A percentile compares a stretch with the other conserved stretches of the same genome.
These are phyloP conservation scores for Malaclemys terrapin DNA, from an alignment of 2,113 vertebrate genomes.

Conservation along the genomic window DNA sequence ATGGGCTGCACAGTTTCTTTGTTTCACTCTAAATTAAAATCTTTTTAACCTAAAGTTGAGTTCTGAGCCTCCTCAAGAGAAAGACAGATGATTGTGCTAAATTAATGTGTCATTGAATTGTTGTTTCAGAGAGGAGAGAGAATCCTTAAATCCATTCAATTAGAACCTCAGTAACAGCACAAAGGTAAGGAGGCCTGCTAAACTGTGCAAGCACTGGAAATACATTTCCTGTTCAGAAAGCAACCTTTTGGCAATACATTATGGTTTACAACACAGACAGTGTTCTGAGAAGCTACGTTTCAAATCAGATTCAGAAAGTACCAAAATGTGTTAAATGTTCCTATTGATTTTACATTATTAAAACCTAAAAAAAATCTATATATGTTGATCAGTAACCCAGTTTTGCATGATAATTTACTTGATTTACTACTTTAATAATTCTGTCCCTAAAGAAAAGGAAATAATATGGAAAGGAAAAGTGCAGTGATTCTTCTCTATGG, in stretches of 20 bases:
- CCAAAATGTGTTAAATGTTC: slow-evolving; percentile 32
- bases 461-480: not conserved
- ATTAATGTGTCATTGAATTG: not conserved
- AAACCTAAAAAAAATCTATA: slow-evolving; percentile 26
- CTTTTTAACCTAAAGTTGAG: not conserved
- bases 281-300: slow-evolving; percentile 6
- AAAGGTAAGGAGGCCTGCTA: not conserved
- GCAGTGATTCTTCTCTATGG: not conserved
- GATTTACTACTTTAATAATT: slow-evolving; percentile 44
- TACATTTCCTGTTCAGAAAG: rapidly evolving
- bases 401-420: slow-evolving; percentile 39
- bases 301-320: not conserved
- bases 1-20: not conserved
- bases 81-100: not conserved
- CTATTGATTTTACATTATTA: slow-evolving; percentile 61
- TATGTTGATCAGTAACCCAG: not conserved
- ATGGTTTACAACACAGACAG: not conserved
- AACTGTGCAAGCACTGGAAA: not conserved
- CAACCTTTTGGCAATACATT: not conserved
- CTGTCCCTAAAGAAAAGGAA: not conserved
- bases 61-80: not conserved
- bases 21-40: not conserved
- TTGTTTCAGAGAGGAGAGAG: not conserved
- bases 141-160: not conserved
- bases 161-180: not conserved